A percentile compares a stretch with the other conserved stretches of the same genome.
These are phyloP conservation scores for Crenichthys baileyi DNA, from an alignment of 2,797 vertebrate genomes.

Conservation along the genomic window DNA sequence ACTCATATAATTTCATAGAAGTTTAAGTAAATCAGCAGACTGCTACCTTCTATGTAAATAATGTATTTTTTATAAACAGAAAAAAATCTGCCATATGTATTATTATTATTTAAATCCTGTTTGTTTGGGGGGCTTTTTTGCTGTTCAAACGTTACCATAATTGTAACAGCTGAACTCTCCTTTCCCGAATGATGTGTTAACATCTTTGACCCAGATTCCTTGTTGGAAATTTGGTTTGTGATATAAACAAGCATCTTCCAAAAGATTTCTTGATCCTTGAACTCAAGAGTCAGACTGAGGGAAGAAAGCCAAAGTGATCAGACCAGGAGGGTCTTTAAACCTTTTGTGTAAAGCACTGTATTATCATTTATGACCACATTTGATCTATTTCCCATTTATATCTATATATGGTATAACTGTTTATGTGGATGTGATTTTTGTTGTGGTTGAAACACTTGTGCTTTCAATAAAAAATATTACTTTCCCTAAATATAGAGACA, in stretches of 20 bases:
- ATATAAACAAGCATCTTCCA: slow-evolving; percentile 64
- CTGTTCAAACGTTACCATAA: not conserved
- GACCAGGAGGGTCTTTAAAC: slow-evolving; percentile 52
- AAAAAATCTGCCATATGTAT: not conserved
- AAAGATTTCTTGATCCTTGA: slow-evolving; percentile 65
- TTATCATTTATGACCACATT: not conserved
- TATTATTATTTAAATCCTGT: not conserved
- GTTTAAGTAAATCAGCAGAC: slow-evolving; percentile 9
- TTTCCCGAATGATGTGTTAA: slow-evolving; percentile 40
- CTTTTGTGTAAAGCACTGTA: slow-evolving; percentile 29
- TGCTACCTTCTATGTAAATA: slow-evolving; percentile 15
- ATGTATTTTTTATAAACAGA: slow-evolving; percentile 8
- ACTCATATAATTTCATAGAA: not conserved
- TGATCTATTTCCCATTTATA: slow-evolving; percentile 32
- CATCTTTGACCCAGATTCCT: slow-evolving; percentile 40
- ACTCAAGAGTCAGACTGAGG: slow-evolving; percentile 47
- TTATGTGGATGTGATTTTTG: slow-evolving; percentile 3
- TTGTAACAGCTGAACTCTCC: slow-evolving; percentile 5
- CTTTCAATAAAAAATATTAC: slow-evolving; percentile 18
- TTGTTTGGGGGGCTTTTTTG: too few species aligned
- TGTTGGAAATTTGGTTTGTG: slow-evolving; percentile 52
- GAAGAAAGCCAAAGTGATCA: slow-evolving; percentile 46
- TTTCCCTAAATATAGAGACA: slow-evolving; percentile 24
- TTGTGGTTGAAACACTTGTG: slow-evolving; percentile 27
- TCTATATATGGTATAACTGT: not conserved